Percentiles rank a stretch among this genome's conserved stretches.
Evolutionary conservation across 2,888 invertebrate species (phyloP).

Genomic region (Tenthredo livida): DNA sequence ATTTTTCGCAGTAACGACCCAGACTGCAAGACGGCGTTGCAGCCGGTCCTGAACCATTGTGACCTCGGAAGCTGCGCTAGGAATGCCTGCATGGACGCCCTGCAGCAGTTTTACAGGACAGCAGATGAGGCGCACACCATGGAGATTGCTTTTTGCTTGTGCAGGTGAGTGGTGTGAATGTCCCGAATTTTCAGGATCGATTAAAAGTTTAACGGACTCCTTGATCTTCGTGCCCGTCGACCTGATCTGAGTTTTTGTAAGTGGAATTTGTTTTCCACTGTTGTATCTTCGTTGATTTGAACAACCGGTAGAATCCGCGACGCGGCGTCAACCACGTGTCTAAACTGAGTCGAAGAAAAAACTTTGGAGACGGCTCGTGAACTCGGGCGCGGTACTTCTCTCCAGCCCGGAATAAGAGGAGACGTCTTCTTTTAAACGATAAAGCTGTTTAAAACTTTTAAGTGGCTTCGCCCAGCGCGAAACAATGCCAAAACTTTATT

Average conservation of each 20-base stretch:
- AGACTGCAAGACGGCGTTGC: constrained; percentile 88
- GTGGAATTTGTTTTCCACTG: constrained; percentile 25
- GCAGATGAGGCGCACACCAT: constrained; percentile 90
- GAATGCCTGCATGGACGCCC: constrained; percentile 92
- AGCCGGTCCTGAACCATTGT: constrained; percentile 92
- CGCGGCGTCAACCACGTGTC: constrained; percentile 23
- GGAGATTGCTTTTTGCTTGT: constrained; percentile 95
- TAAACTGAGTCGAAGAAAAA: constrained; percentile 33
- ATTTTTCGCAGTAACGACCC: constrained; percentile 84
- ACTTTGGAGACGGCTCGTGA: constrained; percentile 36
- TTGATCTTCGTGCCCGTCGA: background rate
- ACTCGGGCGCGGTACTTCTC: background rate
- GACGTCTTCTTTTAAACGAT: constrained; percentile 54
- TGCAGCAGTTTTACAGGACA: constrained; percentile 92
- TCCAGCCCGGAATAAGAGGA: constrained; percentile 26
- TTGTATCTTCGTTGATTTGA: constrained; percentile 11
- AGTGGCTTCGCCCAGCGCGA: constrained; percentile 64
- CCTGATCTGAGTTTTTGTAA: background rate
- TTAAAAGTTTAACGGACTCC: background rate
- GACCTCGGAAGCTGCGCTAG: constrained; percentile 88
- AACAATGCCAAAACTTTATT: constrained; percentile 64
- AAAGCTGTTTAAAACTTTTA: constrained; percentile 70
- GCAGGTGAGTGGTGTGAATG: constrained; percentile 87
- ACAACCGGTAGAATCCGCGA: background rate
- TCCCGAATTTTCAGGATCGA: constrained; percentile 19